Conservation (phyloP, 2,113 vertebrate genomes). For the Rafetus swinhoei region DNA sequence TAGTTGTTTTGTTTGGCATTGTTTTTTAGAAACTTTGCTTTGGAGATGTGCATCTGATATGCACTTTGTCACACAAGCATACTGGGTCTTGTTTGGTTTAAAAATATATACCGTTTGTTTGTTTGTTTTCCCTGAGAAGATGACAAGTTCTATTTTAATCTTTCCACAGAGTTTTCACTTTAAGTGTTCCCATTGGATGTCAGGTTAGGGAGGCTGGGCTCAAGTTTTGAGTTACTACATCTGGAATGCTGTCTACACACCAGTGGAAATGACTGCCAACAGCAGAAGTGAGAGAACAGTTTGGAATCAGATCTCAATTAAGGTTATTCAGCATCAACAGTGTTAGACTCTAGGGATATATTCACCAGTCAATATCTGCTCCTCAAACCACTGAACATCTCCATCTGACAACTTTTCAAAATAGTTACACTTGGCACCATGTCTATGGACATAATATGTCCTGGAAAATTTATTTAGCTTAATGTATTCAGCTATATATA, state of each 20-base stretch:
- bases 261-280: slow-evolving; percentile 26
- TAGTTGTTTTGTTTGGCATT: slow-evolving; percentile 42
- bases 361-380: slow-evolving; percentile 39
- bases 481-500: slow-evolving; percentile 25
- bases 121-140: slow-evolving; percentile 41
- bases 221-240: slow-evolving; percentile 21
- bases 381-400: slow-evolving; percentile 39
- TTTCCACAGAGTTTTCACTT: slow-evolving; percentile 42
- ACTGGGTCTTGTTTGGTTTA: not conserved
- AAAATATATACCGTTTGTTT: slow-evolving; percentile 48
- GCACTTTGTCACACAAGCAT: slow-evolving; percentile 35
- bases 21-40: slow-evolving; percentile 21
- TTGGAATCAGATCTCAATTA: slow-evolving; percentile 21
- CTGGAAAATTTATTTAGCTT: slow-evolving; percentile 56
- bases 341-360: slow-evolving; percentile 22
- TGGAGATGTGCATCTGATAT: not conserved
- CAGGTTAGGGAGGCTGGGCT: not conserved
- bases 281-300: slow-evolving; percentile 33
- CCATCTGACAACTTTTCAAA: slow-evolving; percentile 68
- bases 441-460: slow-evolving; percentile 60
- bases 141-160: slow-evolving; percentile 64
- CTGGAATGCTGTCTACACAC: slow-evolving; percentile 57
- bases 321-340: not conserved
- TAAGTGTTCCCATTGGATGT: slow-evolving; percentile 19
- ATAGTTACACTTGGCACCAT: slow-evolving; percentile 55